These are phyloP conservation scores for Danionella cerebrum DNA, from an alignment of 2,113 vertebrate genomes.

Conservation along the genomic window DNA sequence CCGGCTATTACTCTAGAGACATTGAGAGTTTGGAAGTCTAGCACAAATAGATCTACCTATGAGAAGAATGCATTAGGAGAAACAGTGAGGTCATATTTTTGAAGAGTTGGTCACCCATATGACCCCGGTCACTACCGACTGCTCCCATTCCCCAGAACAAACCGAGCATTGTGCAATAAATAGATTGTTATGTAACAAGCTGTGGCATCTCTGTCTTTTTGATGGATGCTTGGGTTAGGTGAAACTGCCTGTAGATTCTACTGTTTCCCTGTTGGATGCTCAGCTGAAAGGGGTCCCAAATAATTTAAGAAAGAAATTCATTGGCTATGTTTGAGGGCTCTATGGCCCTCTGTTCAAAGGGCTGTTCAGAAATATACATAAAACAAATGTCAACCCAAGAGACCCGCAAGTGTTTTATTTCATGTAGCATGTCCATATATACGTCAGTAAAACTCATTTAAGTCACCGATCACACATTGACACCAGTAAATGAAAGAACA, in stretches of 20 bases:
- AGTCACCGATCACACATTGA: too few relatives aligned
- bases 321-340: too few relatives aligned
- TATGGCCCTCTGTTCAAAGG: too few relatives aligned
- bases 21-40: not conserved
- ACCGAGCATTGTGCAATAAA: conserved; percentile 32
- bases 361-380: too few relatives aligned
- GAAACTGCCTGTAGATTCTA: conserved; percentile 8
- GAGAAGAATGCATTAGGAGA: not conserved
- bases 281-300: too few relatives aligned
- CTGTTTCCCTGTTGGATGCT: conserved; percentile 2
- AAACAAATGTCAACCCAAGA: too few relatives aligned
- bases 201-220: conserved; percentile 26
- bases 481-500: too few relatives aligned
- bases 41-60: not conserved
- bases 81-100: not conserved
- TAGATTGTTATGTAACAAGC: conserved; percentile 31
- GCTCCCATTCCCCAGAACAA: conserved; percentile 27
- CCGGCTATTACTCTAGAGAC: not conserved
- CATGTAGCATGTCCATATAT: too few relatives aligned
- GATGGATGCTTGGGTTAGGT: conserved; percentile 25
- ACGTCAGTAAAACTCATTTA: too few relatives aligned
- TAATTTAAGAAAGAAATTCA: too few relatives aligned
- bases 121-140: not conserved
- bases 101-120: conserved; percentile 14
- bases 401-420: too few relatives aligned